phyloP scores from a whole-genome alignment of 2,888 invertebrate species.

The Conomelus anceps region DNA sequence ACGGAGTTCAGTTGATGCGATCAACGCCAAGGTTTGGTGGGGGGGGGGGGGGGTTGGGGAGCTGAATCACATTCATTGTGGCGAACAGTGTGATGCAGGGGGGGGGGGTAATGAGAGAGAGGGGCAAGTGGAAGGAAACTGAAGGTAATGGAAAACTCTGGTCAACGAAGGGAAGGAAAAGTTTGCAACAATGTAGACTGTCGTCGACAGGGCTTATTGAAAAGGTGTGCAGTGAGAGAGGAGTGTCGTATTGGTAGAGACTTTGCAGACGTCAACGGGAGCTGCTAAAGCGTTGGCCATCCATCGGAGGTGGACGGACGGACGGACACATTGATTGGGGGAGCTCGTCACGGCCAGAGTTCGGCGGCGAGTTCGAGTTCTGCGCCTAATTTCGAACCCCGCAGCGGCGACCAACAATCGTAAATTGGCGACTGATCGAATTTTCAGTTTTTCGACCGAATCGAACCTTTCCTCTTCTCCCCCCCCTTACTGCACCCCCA shows the following conservation, averaged over 20 bases:
- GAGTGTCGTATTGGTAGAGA: not conserved
- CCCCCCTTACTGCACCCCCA: too few species aligned
- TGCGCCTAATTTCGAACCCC: not conserved
- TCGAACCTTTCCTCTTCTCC: not conserved
- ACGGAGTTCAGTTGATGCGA: not conserved
- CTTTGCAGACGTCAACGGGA: not conserved
- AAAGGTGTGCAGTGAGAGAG: not conserved
- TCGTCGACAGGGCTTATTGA: not conserved
- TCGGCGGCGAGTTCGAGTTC: not conserved
- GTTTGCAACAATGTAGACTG: not conserved
- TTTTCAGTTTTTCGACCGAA: not conserved
- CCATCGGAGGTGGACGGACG: not conserved
- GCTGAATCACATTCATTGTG: not conserved
- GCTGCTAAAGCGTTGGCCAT: not conserved
- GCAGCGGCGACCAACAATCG: not conserved
- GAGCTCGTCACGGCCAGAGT: not conserved
- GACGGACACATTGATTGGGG: not conserved
- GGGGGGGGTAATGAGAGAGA: too few species aligned
- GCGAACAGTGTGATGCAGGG: not conserved
- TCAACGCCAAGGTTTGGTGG: not conserved
- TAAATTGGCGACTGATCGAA: not conserved
- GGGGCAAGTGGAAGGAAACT: too few species aligned
- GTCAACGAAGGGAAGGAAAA: not conserved
- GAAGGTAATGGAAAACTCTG: not conserved
- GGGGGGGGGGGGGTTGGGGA: not conserved